Evolutionary conservation across 1,140 invertebrate genomes (phyloP).

Genomic region (Saxidomus purpurata): DNA sequence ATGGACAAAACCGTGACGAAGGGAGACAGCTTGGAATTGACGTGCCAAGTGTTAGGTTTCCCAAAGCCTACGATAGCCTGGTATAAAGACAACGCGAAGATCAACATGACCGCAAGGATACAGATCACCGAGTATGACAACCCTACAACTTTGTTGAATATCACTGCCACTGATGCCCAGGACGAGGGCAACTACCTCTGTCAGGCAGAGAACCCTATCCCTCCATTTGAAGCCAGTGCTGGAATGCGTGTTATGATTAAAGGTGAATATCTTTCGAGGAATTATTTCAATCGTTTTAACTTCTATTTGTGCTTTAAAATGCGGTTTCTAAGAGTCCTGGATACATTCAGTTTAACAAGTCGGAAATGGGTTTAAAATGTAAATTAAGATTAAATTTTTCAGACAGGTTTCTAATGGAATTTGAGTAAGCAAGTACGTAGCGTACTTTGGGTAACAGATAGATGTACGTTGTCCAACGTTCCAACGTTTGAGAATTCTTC

Average conservation of each 20-base stretch:
- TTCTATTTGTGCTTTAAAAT: background rate
- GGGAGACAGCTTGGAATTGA: slow-evolving; percentile 79
- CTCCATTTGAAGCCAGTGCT: slow-evolving; percentile 77
- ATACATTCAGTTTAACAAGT: too few species aligned
- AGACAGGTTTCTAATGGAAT: too few species aligned
- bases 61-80: slow-evolving; percentile 78
- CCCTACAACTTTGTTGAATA: slow-evolving; percentile 87
- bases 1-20: slow-evolving; percentile 82
- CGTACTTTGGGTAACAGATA: too few species aligned
- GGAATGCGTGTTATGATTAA: slow-evolving; percentile 91
- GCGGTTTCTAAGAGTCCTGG: too few species aligned
- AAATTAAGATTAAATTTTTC: too few species aligned
- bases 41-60: slow-evolving; percentile 80
- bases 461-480: too few species aligned
- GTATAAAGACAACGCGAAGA: slow-evolving; percentile 74
- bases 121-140: slow-evolving; percentile 30
- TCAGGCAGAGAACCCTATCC: slow-evolving; percentile 84
- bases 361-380: too few species aligned
- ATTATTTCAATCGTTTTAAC: background rate
- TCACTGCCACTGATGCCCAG: slow-evolving; percentile 88
- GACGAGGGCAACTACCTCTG: slow-evolving; percentile 91
- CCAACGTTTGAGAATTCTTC: too few species aligned
- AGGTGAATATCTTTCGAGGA: slow-evolving; percentile 87
- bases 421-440: too few species aligned
- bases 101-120: slow-evolving; percentile 56